Percentiles rank a stretch among this genome's conserved stretches.
Evolutionary conservation across 2,888 invertebrate species (phyloP).

Genomic region (Drosophila lacicola): DNA sequence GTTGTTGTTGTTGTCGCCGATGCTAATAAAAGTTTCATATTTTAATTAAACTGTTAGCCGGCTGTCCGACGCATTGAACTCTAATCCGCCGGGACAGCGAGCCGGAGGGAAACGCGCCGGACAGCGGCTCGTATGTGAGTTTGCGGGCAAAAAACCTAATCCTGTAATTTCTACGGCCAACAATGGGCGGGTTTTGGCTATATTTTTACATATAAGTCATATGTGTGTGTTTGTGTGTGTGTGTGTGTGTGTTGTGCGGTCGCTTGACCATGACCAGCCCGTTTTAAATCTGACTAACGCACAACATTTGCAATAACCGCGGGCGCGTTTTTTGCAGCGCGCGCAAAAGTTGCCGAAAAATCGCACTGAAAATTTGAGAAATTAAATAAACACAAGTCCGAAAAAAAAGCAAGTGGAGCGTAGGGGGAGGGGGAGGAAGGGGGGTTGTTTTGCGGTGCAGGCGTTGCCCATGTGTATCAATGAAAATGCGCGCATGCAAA

Average conservation of each 20-base stretch:
- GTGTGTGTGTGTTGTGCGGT: conserved; percentile 16
- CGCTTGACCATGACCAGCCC: conserved; percentile 35
- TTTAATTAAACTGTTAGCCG: conserved; percentile 69
- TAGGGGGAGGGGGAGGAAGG: not conserved
- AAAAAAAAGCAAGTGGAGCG: conserved; percentile 21
- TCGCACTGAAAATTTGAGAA: conserved; percentile 70
- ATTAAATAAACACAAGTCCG: conserved; percentile 78
- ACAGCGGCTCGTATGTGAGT: conserved; percentile 5
- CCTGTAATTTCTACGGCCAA: conserved; percentile 80
- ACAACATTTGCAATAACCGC: conserved; percentile 75
- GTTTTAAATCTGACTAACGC: conserved; percentile 79
- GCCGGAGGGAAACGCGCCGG: too few species aligned
- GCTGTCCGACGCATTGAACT: conserved; percentile 57
- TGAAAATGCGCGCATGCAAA: conserved; percentile 57
- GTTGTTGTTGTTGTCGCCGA: conserved; percentile 5
- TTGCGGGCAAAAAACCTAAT: conserved; percentile 73
- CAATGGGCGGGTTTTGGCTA: conserved; percentile 46
- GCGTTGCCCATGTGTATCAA: conserved; percentile 49
- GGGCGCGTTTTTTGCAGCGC: conserved; percentile 65
- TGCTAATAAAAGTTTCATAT: conserved; percentile 71
- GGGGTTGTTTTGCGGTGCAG: not conserved
- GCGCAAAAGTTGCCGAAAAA: conserved; percentile 54
- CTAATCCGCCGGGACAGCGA: conserved; percentile 53
- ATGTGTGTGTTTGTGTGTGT: conserved; percentile 2
- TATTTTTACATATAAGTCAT: conserved; percentile 6